phyloP scores from a whole-genome alignment of 2,113 vertebrate genomes.

The Callaeas wilsoni region DNA sequence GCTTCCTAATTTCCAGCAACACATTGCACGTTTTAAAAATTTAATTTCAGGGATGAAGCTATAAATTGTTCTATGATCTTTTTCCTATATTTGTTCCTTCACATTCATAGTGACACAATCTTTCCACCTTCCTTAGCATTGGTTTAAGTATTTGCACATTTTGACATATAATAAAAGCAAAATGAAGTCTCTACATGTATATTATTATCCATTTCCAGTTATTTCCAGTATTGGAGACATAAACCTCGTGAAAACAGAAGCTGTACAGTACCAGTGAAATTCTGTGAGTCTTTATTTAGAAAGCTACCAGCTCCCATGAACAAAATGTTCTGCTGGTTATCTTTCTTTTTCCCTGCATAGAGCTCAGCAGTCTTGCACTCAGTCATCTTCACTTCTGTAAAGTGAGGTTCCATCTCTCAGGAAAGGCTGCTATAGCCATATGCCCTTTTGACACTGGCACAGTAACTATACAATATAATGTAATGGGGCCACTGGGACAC shows the following conservation, averaged over 20 bases:
- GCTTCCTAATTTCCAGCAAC: background rate
- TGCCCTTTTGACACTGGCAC: background rate
- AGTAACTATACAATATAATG: background rate
- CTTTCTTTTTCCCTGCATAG: background rate
- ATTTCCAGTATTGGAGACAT: background rate
- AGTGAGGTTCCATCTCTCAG: background rate
- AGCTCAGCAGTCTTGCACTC: background rate
- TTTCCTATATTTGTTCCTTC: background rate
- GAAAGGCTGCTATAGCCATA: background rate
- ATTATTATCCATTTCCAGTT: background rate
- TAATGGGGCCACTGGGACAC: background rate
- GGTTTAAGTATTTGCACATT: background rate
- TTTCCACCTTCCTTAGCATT: background rate
- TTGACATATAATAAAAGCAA: background rate
- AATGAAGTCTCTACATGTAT: background rate
- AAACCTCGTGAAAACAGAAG: background rate
- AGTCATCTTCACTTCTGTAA: background rate
- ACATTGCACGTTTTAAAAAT: background rate
- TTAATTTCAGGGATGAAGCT: background rate
- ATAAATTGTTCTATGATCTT: accelerated
- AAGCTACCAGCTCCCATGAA: background rate
- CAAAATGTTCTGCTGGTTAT: background rate
- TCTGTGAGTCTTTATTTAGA: background rate
- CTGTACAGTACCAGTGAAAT: background rate
- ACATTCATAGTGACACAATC: background rate